phyloP scores from a whole-genome alignment of 2,797 vertebrate genomes.

The Diplodus sargus region DNA sequence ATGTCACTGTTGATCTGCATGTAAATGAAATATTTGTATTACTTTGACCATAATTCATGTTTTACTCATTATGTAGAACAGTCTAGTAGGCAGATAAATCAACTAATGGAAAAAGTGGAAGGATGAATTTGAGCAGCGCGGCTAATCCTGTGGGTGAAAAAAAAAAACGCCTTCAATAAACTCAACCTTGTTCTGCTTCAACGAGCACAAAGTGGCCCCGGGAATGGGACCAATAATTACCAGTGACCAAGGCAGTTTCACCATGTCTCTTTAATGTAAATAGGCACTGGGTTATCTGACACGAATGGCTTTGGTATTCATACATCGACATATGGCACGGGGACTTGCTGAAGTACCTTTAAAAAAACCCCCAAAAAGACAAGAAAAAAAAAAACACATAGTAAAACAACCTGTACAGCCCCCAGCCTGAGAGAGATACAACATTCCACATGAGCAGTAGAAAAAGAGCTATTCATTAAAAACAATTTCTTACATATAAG shows the following conservation, averaged over 20 bases:
- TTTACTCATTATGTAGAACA: conserved; percentile 76
- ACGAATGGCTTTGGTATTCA: conserved; percentile 74
- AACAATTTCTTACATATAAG: conserved; percentile 73
- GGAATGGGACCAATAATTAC: conserved; percentile 73
- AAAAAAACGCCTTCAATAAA: conserved; percentile 67
- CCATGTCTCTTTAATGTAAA: conserved; percentile 83
- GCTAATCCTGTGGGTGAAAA: conserved; percentile 65
- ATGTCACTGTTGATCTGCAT: conserved; percentile 76
- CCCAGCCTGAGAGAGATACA: conserved; percentile 49
- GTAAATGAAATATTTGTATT: conserved; percentile 79
- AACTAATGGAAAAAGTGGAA: conserved; percentile 67
- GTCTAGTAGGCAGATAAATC: conserved; percentile 69
- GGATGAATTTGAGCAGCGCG: conserved; percentile 65
- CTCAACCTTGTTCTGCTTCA: conserved; percentile 62
- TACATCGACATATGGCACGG: conserved; percentile 68
- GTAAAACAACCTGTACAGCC: conserved; percentile 56
- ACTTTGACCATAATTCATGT: conserved; percentile 74
- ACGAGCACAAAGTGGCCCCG: conserved; percentile 48
- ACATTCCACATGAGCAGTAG: conserved; percentile 47
- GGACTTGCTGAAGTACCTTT: conserved; percentile 63
- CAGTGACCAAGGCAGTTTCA: conserved; percentile 68
- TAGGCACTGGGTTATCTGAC: conserved; percentile 74
- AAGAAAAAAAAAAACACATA: conserved; percentile 9
- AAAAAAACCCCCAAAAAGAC: too few species aligned
- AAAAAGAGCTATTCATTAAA: conserved; percentile 68